Evolutionary conservation across 2,113 vertebrate species (phyloP).

Genomic region (Calyptomena viridis): DNA sequence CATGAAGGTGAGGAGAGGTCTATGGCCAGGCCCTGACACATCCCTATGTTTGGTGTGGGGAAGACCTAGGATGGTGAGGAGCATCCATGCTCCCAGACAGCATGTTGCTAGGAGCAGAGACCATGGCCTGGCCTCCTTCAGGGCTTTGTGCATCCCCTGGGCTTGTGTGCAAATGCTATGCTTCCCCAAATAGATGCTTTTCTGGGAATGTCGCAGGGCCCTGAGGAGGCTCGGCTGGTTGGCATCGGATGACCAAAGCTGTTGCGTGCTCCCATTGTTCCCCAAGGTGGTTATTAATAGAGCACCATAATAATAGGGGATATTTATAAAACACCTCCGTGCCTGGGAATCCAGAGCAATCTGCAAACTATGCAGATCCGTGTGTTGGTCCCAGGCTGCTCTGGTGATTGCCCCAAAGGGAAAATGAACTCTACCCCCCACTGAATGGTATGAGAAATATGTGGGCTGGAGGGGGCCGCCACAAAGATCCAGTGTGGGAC

Average conservation of each 20-base stretch:
- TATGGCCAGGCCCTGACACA: neutral
- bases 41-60: neutral
- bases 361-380: constrained; percentile 13
- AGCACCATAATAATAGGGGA: constrained; percentile 6
- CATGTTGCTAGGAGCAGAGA: accelerated
- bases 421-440: neutral
- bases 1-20: neutral
- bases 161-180: neutral
- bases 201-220: constrained; percentile 56
- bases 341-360: constrained; percentile 18
- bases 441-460: neutral
- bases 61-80: neutral
- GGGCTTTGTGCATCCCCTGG: neutral
- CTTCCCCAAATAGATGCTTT: constrained; percentile 65
- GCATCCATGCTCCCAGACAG: neutral
- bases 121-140: neutral
- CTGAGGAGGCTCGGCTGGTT: neutral
- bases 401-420: neutral
- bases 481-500: neutral
- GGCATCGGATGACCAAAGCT: constrained; percentile 53
- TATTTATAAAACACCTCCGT: constrained; percentile 54
- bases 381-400: neutral
- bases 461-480: neutral
- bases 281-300: constrained; percentile 60
- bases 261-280: constrained; percentile 54